These are phyloP conservation scores for Myathropa florea DNA, from an alignment of 2,888 invertebrate species.

Conservation along the genomic window DNA sequence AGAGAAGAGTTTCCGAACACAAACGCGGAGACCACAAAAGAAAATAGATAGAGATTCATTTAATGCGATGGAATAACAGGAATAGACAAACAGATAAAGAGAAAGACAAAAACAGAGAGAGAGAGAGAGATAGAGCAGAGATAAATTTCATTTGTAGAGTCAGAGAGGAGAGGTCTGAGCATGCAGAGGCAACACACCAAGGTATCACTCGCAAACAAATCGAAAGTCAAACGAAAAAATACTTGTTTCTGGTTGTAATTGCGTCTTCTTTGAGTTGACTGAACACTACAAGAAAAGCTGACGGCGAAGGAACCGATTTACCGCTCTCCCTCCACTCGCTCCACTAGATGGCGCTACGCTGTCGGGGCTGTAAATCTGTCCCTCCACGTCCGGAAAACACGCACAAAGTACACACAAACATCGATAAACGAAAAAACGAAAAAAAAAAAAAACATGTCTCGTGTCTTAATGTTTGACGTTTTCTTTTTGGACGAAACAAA, in stretches of 20 bases:
- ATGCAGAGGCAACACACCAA: conserved; percentile 66
- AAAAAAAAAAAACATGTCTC: conserved; percentile 39
- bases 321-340: too few species aligned
- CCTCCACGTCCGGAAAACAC: not conserved
- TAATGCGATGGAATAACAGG: not conserved
- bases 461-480: conserved; percentile 51
- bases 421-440: not conserved
- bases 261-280: conserved; percentile 65
- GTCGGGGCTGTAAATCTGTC: not conserved
- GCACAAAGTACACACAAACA: conserved; percentile 45
- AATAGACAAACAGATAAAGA: not conserved
- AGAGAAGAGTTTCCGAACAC: conserved; percentile 64
- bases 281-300: conserved; percentile 51
- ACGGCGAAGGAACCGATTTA: not conserved
- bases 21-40: conserved; percentile 53
- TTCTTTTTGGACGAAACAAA: conserved; percentile 18
- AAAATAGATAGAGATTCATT: conserved; percentile 25
- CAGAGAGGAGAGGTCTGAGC: conserved; percentile 71
- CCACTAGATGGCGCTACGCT: too few species aligned
- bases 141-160: too few species aligned
- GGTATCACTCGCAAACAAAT: conserved; percentile 53
- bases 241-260: conserved; percentile 63
- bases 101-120: conserved; percentile 44
- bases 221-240: conserved; percentile 25
- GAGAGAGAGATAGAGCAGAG: conserved; percentile 10